Percentiles rank a stretch among this genome's conserved stretches.
phyloP scores from a whole-genome alignment of 2,113 vertebrate species.

The Cochlearius cochlearius region DNA sequence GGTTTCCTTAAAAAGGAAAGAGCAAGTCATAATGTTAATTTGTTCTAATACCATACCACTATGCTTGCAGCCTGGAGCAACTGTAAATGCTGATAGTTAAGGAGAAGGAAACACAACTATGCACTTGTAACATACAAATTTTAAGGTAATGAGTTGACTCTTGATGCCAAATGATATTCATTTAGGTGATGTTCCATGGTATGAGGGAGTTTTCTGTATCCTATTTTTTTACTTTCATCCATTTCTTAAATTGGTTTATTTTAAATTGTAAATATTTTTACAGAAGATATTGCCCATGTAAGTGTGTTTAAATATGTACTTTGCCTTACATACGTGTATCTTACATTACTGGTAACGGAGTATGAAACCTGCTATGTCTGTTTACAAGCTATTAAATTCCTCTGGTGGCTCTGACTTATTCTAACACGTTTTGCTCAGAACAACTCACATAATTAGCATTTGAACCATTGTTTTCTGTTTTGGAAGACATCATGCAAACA shows the following conservation, averaged over 20 bases:
- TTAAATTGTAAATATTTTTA: slow-evolving; percentile 73
- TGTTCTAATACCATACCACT: slow-evolving; percentile 57
- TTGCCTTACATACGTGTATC: slow-evolving; percentile 76
- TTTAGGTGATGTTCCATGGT: slow-evolving; percentile 60
- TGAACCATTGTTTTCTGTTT: slow-evolving; percentile 45
- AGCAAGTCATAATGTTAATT: slow-evolving; percentile 43
- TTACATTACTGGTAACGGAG: slow-evolving; percentile 68
- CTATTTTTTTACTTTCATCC: slow-evolving; percentile 65
- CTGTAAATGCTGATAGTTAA: slow-evolving; percentile 49
- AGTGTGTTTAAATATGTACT: slow-evolving; percentile 72
- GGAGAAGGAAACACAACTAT: slow-evolving; percentile 74
- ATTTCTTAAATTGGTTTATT: slow-evolving; percentile 69
- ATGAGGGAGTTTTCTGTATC: slow-evolving; percentile 70
- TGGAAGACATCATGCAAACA: background rate
- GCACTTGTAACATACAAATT: slow-evolving; percentile 73
- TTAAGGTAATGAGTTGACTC: slow-evolving; percentile 68
- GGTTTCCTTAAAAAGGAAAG: slow-evolving; percentile 57
- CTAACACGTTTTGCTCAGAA: slow-evolving; percentile 45
- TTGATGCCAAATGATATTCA: slow-evolving; percentile 69
- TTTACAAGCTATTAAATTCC: slow-evolving; percentile 68
- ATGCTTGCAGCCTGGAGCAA: slow-evolving; percentile 66
- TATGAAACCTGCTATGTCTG: slow-evolving; percentile 57
- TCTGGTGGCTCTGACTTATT: slow-evolving; percentile 45
- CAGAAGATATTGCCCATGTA: slow-evolving; percentile 72
- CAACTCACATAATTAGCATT: slow-evolving; percentile 13